phyloP scores from a whole-genome alignment of 2,113 vertebrate genomes.

The Hucho hucho region DNA sequence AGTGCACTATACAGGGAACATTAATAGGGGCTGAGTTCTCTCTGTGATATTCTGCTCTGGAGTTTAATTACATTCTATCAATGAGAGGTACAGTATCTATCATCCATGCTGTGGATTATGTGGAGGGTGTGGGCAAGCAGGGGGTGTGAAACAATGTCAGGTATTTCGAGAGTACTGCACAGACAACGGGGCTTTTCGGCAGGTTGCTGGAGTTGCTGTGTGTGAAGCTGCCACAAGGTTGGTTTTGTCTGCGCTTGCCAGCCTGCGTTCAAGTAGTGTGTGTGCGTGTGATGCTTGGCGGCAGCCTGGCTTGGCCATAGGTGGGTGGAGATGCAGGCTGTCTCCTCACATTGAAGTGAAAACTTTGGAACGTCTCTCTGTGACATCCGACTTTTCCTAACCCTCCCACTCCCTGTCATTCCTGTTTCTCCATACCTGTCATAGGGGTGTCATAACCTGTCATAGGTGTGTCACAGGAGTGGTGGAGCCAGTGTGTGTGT shows the following conservation, averaged over 20 bases:
- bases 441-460: neutral
- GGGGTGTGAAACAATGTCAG: neutral
- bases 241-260: neutral
- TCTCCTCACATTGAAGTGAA: conserved; percentile 2
- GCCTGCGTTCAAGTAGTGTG: neutral
- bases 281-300: neutral
- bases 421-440: neutral
- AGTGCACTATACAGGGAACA: too few relatives aligned
- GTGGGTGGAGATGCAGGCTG: neutral
- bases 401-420: neutral
- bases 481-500: neutral
- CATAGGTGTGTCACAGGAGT: neutral
- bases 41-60: neutral
- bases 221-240: neutral
- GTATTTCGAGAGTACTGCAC: neutral
- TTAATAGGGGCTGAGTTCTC: too few relatives aligned
- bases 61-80: neutral
- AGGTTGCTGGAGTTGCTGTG: neutral
- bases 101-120: neutral
- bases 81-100: neutral
- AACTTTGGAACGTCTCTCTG: neutral
- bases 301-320: neutral
- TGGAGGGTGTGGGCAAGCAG: neutral
- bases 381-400: conserved; percentile 1
- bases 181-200: neutral